Percentiles rank a stretch among this genome's conserved stretches.
These are phyloP conservation scores for Oligia fasciuncula DNA, from an alignment of 2,888 invertebrate genomes.

Conservation along the genomic window DNA sequence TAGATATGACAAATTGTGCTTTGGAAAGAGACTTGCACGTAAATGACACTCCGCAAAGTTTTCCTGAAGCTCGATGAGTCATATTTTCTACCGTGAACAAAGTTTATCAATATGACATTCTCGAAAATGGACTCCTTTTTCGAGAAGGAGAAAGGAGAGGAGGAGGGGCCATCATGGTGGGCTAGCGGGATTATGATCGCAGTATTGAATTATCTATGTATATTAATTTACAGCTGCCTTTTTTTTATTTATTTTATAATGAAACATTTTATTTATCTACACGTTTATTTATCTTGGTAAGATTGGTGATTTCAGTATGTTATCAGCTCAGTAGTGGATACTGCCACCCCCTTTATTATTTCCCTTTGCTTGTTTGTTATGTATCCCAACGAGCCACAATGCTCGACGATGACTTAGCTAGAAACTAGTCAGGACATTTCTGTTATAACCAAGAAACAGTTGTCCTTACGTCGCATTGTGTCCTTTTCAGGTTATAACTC, in stretches of 20 bases:
- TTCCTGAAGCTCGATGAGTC: not conserved
- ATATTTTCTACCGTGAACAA: not conserved
- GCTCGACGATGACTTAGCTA: slow-evolving; percentile 46
- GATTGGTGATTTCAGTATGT: not conserved
- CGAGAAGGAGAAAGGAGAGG: not conserved
- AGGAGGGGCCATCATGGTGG: not conserved
- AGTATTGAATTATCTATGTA: not conserved
- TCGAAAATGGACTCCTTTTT: not conserved
- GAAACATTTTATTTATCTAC: not conserved
- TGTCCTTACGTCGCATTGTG: slow-evolving; percentile 53
- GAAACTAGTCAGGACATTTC: slow-evolving; percentile 52
- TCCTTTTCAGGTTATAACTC: slow-evolving; percentile 79
- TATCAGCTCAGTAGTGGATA: not conserved
- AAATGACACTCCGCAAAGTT: not conserved
- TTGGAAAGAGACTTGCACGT: not conserved
- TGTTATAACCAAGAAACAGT: slow-evolving; percentile 49
- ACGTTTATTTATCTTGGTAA: not conserved
- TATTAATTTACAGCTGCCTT: not conserved
- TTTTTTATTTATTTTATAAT: not conserved
- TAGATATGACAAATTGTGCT: not conserved
- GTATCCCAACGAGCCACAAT: slow-evolving; percentile 31
- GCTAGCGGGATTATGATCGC: not conserved
- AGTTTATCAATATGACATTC: not conserved
- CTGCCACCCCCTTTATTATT: not conserved
- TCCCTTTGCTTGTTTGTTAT: not conserved